Conservation (phyloP, 2,888 invertebrate genomes). For the Tenthredo amoena region DNA sequence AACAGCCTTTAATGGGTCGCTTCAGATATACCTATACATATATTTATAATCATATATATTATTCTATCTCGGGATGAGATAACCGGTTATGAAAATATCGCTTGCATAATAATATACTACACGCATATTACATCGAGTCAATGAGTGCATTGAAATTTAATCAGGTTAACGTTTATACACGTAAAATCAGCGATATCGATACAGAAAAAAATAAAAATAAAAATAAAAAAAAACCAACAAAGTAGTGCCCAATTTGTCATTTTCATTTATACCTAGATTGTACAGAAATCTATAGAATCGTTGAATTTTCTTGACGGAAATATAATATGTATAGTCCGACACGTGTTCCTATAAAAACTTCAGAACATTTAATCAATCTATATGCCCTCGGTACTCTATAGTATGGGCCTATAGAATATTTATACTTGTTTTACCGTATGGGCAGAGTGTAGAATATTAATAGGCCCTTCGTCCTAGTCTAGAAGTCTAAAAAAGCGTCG, state of each 20-base stretch:
- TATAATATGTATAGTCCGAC: background rate
- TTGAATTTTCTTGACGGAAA: background rate
- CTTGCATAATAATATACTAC: slow-evolving; percentile 22
- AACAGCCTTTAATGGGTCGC: background rate
- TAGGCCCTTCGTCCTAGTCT: slow-evolving; percentile 23
- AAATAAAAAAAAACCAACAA: background rate
- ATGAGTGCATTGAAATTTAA: background rate
- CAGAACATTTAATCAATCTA: background rate
- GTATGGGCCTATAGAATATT: background rate
- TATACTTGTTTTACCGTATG: background rate
- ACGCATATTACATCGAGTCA: background rate
- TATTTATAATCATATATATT: background rate
- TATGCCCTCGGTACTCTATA: background rate
- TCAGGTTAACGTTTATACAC: background rate
- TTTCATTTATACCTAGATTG: background rate
- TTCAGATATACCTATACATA: background rate
- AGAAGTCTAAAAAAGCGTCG: background rate
- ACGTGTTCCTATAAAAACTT: background rate
- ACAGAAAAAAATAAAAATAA: too few species aligned
- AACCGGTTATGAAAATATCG: slow-evolving; percentile 44
- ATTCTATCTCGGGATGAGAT: background rate
- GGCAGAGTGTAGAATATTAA: background rate
- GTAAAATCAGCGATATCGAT: background rate
- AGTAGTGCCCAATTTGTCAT: background rate
- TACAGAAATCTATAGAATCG: background rate